These are phyloP conservation scores for Phymorhynchus buccinoides DNA, from an alignment of 1,140 invertebrate species.

Conservation along the genomic window DNA sequence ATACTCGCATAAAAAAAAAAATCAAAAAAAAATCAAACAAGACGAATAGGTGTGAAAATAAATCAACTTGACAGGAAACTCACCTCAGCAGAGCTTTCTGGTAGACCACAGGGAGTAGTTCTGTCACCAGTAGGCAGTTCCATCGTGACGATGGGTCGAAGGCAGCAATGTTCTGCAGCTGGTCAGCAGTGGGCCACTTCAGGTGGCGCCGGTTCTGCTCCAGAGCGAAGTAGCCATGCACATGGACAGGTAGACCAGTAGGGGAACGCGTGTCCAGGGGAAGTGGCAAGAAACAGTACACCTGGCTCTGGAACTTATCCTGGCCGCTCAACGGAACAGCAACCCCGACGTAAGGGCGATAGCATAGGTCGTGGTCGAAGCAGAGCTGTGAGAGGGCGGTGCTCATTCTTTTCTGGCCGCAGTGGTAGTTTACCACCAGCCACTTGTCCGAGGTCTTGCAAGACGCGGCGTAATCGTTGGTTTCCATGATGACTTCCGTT, in stretches of 20 bases:
- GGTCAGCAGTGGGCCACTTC: constrained; percentile 59
- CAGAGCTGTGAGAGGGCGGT: constrained; percentile 1
- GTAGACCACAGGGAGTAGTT: constrained; percentile 50
- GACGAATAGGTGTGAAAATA: too few species aligned
- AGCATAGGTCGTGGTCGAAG: neutral
- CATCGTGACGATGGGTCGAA: constrained; percentile 58
- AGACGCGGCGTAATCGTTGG: neutral
- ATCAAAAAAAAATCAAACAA: too few species aligned
- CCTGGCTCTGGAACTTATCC: constrained; percentile 42
- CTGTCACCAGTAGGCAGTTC: constrained; percentile 63
- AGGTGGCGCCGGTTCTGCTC: constrained; percentile 65
- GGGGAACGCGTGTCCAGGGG: constrained; percentile 54
- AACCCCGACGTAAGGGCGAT: constrained; percentile 37
- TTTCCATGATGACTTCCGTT: constrained; percentile 8
- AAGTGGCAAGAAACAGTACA: constrained; percentile 69
- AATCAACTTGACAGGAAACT: too few species aligned
- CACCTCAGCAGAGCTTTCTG: neutral
- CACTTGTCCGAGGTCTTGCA: neutral
- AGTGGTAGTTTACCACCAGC: constrained; percentile 38
- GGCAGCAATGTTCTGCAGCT: constrained; percentile 42
- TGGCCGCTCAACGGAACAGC: constrained; percentile 40
- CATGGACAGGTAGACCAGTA: constrained; percentile 66
- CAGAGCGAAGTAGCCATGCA: constrained; percentile 67
- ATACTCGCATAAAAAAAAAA: too few species aligned
- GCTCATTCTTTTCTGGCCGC: constrained; percentile 17